Evolutionary conservation across 92 coral and sea anemone species (phyloP).

Genomic region (Galaxea fascicularis): DNA sequence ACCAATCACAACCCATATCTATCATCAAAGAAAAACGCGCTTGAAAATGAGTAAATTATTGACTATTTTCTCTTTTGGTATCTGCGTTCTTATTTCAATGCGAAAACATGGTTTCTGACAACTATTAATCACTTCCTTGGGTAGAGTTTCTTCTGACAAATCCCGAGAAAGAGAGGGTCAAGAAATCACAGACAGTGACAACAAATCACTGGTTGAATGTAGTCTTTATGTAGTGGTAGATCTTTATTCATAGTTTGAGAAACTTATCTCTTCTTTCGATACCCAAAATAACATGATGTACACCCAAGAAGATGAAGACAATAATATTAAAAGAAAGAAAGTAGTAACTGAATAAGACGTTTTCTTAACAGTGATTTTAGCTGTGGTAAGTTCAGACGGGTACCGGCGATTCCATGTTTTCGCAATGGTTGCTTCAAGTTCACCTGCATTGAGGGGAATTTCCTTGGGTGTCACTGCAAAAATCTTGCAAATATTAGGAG

Average conservation of each 20-base stretch:
- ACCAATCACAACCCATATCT: conserved; percentile 27
- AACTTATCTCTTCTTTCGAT: no score
- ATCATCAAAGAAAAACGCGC: conserved; percentile 24
- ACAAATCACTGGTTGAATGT: not conserved
- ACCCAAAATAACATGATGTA: no score
- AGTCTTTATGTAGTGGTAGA: not conserved
- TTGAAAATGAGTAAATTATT: conserved; percentile 35
- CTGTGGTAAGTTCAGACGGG: not conserved
- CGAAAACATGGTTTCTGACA: not conserved
- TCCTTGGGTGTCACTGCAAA: not conserved
- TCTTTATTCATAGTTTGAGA: no score
- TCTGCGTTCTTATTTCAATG: not conserved
- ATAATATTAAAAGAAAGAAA: not conserved
- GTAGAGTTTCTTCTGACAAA: not conserved
- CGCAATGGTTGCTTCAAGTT: not conserved
- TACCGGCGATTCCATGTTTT: conserved; percentile 17
- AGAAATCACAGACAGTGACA: not conserved
- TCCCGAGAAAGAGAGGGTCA: not conserved
- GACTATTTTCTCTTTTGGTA: conserved; percentile 1
- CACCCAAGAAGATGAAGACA: no score
- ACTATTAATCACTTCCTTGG: not conserved
- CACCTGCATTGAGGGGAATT: not conserved
- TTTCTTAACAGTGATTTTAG: not conserved
- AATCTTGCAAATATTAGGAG: no score
- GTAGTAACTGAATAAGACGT: not conserved